Evolutionary conservation across 1,140 invertebrate species (phyloP).

Genomic region (Drosophila azteca): DNA sequence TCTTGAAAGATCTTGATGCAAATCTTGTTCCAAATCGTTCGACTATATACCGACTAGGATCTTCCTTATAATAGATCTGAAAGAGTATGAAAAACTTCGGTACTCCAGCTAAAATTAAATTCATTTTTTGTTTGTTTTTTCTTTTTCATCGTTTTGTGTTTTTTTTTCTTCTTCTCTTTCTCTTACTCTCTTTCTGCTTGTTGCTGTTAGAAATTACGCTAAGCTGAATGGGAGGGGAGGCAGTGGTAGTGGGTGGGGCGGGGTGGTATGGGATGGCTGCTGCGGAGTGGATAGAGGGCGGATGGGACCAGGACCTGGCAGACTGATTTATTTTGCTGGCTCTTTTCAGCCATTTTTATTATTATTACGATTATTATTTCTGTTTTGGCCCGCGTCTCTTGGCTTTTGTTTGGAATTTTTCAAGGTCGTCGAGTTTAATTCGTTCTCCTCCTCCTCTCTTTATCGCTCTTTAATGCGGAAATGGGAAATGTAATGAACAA

Average conservation of each 20-base stretch:
- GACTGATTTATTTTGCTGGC: slow-evolving; percentile 77
- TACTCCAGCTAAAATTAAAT: too few relatives aligned
- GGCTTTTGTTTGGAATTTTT: slow-evolving; percentile 52
- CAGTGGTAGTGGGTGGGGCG: slow-evolving; percentile 7
- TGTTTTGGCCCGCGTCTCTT: slow-evolving; percentile 25
- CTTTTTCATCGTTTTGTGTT: slow-evolving; percentile 12
- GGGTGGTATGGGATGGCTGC: slow-evolving; percentile 7
- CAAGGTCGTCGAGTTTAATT: slow-evolving; percentile 70
- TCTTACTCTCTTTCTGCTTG: slow-evolving; percentile 27
- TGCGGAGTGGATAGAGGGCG: slow-evolving; percentile 1
- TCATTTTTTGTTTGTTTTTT: slow-evolving; percentile 9
- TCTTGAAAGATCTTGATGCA: too few relatives aligned
- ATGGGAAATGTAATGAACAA: slow-evolving; percentile 80
- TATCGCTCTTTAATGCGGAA: slow-evolving; percentile 61
- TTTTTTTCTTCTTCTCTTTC: slow-evolving; percentile 27
- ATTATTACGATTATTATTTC: slow-evolving; percentile 81
- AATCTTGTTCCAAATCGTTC: too few relatives aligned
- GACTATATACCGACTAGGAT: too few relatives aligned
- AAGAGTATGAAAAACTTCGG: too few relatives aligned
- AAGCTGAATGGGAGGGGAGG: slow-evolving; percentile 30
- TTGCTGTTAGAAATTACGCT: slow-evolving; percentile 76
- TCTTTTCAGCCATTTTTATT: slow-evolving; percentile 74
- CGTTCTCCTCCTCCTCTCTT: slow-evolving; percentile 1
- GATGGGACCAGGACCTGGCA: slow-evolving; percentile 22
- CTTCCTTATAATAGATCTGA: too few relatives aligned